phyloP scores from a whole-genome alignment of 2,113 vertebrate species.

The Nematolebias whitei region DNA sequence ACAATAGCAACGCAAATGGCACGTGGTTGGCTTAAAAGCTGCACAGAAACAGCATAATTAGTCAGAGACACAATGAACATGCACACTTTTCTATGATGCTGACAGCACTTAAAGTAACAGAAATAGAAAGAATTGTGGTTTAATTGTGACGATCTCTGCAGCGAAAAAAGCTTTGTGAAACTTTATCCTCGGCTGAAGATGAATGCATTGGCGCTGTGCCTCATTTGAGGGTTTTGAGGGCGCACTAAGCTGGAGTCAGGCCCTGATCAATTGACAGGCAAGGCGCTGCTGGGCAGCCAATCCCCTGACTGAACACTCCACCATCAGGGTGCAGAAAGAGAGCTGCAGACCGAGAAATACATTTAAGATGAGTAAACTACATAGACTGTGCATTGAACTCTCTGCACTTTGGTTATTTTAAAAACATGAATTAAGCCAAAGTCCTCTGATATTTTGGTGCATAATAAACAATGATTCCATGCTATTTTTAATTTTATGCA shows the following conservation, averaged over 20 bases:
- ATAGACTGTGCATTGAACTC: conserved; percentile 18
- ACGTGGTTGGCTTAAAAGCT: neutral
- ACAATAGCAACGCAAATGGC: neutral
- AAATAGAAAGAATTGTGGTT: conserved; percentile 8
- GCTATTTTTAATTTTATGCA: conserved; percentile 18
- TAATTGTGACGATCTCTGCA: conserved; percentile 22
- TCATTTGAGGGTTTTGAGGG: conserved; percentile 65
- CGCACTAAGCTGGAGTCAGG: conserved; percentile 50
- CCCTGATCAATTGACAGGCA: conserved; percentile 62
- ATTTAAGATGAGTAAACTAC: conserved; percentile 24
- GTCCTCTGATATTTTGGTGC: conserved; percentile 15
- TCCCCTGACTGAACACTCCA: conserved; percentile 30
- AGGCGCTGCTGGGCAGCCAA: conserved; percentile 42
- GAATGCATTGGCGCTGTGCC: conserved; percentile 54
- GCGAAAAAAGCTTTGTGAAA: conserved; percentile 35
- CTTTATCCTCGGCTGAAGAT: conserved; percentile 61
- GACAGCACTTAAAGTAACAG: conserved; percentile 23
- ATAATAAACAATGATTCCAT: conserved; percentile 18
- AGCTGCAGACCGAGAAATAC: conserved; percentile 23
- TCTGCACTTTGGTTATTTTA: conserved; percentile 24
- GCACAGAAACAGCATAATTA: conserved; percentile 20
- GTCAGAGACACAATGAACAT: neutral
- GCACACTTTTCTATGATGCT: conserved; percentile 19
- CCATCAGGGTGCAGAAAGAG: conserved; percentile 44
- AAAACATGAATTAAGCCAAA: conserved; percentile 32